Base-by-base conservation (phyloP, 1,140 invertebrate species). In the Pseudomyrmex concolor region DNA sequence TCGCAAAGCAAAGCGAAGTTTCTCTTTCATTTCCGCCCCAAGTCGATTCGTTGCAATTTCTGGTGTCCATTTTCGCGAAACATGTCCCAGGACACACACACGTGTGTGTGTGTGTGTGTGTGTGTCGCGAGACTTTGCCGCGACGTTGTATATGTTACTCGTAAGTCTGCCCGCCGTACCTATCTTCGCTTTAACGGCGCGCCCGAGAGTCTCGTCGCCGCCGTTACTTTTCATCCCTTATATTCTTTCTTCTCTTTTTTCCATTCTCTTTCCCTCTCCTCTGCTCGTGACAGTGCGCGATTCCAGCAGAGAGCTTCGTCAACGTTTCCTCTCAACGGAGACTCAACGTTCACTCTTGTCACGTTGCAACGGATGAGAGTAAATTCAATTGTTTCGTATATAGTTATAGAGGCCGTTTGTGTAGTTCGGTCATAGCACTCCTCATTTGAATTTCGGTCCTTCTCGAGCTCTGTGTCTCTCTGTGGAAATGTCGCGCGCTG, bases 201-300 rank as follows among this genome's bases (percentile, higher is more conserved):
- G 34, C 34, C 77, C 19, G 43, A 50, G 77, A 73, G 78, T 62
- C 45, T 62, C 55, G 78, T 82, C 68, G 70, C 5, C 57, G 67
- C 45, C 22, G 43, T 72, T 63, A 63, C 70, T 64, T 82, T 82
- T 82, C 78, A 74, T 73, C 51, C 48, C 57, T 83, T 74, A 48
- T 34, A 34, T 54, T 2, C 73, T 15, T 9, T 13, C 25, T 17
- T 64, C 50, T 15, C 63, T 54, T 74, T 22, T 51, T 74, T 64
- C 50, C 77, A 50, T 1, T 22, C 8, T 48, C 17, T 12, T 22
- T 2, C 43, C 15, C 17, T 12, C 43, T 1, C 43, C 7, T 13
- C 4, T 70, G 43, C 19, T 13, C 17, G 22, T 10, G 22, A 72
- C 34, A 8, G 78, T 17, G 50, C 48, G 3, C 51, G 51, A 55